phyloP scores from a whole-genome alignment of 2,888 invertebrate species.

The Agrochola macilenta region DNA sequence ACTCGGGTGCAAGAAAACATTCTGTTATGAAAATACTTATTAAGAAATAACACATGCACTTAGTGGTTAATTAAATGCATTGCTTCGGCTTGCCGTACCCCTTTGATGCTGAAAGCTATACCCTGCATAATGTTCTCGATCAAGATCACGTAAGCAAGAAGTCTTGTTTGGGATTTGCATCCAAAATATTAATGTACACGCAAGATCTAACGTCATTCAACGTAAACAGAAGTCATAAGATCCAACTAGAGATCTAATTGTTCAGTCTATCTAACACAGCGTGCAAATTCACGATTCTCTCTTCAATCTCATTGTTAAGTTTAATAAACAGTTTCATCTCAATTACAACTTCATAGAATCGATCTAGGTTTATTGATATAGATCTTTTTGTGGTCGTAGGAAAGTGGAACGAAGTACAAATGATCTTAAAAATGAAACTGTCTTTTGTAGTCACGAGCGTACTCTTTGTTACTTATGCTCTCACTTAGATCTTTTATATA shows the following conservation, averaged over 20 bases:
- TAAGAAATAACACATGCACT: conserved; percentile 52
- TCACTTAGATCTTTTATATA: conserved; percentile 49
- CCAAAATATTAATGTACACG: not conserved
- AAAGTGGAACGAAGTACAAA: conserved; percentile 62
- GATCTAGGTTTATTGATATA: conserved; percentile 52
- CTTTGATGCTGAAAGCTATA: conserved; percentile 10
- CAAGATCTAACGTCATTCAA: not conserved
- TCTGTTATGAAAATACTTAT: conserved; percentile 61
- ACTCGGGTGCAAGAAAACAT: conserved; percentile 57
- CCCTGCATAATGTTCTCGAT: conserved; percentile 10
- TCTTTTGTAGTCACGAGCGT: conserved; percentile 53
- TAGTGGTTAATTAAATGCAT: conserved; percentile 35
- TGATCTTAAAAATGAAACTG: conserved; percentile 54
- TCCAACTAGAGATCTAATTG: not conserved
- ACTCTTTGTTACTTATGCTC: conserved; percentile 49
- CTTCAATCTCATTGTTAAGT: conserved; percentile 20
- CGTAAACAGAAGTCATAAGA: not conserved
- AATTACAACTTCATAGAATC: conserved; percentile 44
- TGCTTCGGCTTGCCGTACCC: not conserved
- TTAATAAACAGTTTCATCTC: conserved; percentile 31
- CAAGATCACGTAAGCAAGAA: not conserved
- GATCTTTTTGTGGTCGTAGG: conserved; percentile 55
- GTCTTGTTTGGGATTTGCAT: not conserved
- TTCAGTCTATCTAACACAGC: not conserved
- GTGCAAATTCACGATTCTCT: conserved; percentile 1